Conservation (phyloP, 2,797 vertebrate species). For the Eulemur rubriventer region DNA sequence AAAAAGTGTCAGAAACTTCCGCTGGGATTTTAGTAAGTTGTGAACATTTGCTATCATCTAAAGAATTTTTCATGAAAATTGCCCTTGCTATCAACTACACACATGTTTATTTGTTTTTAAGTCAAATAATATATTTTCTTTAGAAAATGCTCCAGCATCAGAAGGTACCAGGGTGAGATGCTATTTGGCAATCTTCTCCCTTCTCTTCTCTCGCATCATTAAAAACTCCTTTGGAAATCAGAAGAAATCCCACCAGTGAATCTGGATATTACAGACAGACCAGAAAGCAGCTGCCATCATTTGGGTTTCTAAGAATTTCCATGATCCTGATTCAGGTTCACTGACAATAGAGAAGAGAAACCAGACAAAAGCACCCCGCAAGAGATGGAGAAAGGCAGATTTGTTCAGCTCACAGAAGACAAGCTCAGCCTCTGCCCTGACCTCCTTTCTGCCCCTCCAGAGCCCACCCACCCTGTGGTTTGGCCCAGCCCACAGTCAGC, state of each 20-base stretch:
- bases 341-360: neutral
- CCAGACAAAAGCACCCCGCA: neutral
- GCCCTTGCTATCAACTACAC: neutral
- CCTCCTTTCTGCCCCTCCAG: neutral
- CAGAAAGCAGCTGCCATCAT: neutral
- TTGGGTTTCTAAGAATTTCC: constrained; percentile 37
- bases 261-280: neutral
- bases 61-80: constrained; percentile 40
- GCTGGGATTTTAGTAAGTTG: neutral
- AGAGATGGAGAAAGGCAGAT: neutral
- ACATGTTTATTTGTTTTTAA: constrained; percentile 5
- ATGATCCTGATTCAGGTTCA: neutral
- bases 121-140: constrained; percentile 37
- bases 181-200: neutral
- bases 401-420: neutral
- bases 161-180: neutral
- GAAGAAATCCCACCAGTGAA: constrained; percentile 2
- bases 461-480: neutral
- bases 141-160: neutral
- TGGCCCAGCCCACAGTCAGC: no score
- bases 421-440: neutral
- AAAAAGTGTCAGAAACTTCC: neutral
- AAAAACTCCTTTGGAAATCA: constrained; percentile 6
- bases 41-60: neutral
- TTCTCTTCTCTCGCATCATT: neutral